A percentile compares a stretch with the other conserved stretches of the same genome.
phyloP scores from a whole-genome alignment of 2,888 invertebrate species.

The Beris chalybata region DNA sequence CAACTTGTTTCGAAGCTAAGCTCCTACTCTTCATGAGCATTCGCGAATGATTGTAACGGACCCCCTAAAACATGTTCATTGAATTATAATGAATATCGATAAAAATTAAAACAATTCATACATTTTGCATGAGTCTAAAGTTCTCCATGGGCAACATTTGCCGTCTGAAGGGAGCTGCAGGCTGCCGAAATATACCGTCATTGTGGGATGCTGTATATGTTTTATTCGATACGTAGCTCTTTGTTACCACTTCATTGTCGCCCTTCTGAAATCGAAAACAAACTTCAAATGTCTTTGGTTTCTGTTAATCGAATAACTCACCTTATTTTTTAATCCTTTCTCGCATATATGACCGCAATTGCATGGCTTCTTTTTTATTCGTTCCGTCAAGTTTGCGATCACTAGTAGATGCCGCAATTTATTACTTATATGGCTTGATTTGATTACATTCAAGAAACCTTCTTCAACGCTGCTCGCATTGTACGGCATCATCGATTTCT shows the following conservation, averaged over 20 bases:
- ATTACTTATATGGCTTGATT: constrained; percentile 47
- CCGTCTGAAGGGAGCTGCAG: constrained; percentile 48
- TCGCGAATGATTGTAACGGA: constrained; percentile 44
- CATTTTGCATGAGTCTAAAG: constrained; percentile 14
- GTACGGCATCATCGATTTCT: constrained; percentile 27
- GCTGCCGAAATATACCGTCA: constrained; percentile 46
- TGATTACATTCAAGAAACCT: constrained; percentile 29
- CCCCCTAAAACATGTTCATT: constrained; percentile 42
- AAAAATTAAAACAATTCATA: constrained; percentile 11
- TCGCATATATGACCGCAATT: constrained; percentile 53
- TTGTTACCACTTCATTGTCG: constrained; percentile 45
- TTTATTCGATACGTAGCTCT: constrained; percentile 48
- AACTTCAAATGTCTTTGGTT: neutral
- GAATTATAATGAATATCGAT: constrained; percentile 1
- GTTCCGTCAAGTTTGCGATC: constrained; percentile 54
- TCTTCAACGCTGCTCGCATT: constrained; percentile 27
- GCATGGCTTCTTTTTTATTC: constrained; percentile 51
- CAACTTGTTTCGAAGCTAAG: constrained; percentile 59
- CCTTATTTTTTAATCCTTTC: constrained; percentile 46
- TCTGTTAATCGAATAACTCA: constrained; percentile 32
- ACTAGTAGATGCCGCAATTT: constrained; percentile 54
- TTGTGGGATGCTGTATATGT: constrained; percentile 40
- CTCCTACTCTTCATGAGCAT: constrained; percentile 32
- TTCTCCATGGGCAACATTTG: constrained; percentile 49
- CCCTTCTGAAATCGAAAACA: constrained; percentile 34